Evolutionary conservation across 2,797 vertebrate species (phyloP).

Genomic region (Muscicapa comitata): DNA sequence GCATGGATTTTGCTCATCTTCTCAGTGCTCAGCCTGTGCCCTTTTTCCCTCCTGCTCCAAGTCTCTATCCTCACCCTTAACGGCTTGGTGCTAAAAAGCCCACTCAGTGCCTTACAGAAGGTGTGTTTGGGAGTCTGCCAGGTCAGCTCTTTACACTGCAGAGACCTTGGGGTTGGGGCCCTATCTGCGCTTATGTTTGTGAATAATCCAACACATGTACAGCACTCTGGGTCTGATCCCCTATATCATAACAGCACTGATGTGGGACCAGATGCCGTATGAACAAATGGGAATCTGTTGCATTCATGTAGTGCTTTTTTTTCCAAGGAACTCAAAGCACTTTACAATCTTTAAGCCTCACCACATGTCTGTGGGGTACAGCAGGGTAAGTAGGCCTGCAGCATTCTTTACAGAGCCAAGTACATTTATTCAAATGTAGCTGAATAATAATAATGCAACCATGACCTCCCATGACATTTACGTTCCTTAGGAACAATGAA

Average conservation of each 20-base stretch:
- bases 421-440: constrained; percentile 73
- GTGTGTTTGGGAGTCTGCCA: constrained; percentile 22
- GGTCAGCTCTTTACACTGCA: neutral
- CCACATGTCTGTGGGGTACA: constrained; percentile 67
- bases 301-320: constrained; percentile 54
- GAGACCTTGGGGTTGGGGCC: neutral
- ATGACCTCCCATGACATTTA: constrained; percentile 72
- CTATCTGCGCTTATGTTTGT: neutral
- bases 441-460: constrained; percentile 69
- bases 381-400: constrained; percentile 61
- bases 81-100: neutral
- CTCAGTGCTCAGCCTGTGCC: neutral
- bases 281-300: constrained; percentile 58
- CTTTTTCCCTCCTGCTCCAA: neutral
- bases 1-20: neutral
- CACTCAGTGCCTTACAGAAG: neutral
- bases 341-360: constrained; percentile 64
- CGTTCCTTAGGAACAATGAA: constrained; percentile 67
- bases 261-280: constrained; percentile 54
- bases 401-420: constrained; percentile 67
- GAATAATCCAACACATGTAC: constrained; percentile 16
- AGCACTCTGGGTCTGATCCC: neutral
- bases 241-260: constrained; percentile 2
- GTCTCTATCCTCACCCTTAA: neutral
- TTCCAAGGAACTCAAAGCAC: constrained; percentile 60